Percentiles rank a stretch among this genome's conserved stretches.
phyloP scores from a whole-genome alignment of 2,888 invertebrate species.

The Diaphora mendica region DNA sequence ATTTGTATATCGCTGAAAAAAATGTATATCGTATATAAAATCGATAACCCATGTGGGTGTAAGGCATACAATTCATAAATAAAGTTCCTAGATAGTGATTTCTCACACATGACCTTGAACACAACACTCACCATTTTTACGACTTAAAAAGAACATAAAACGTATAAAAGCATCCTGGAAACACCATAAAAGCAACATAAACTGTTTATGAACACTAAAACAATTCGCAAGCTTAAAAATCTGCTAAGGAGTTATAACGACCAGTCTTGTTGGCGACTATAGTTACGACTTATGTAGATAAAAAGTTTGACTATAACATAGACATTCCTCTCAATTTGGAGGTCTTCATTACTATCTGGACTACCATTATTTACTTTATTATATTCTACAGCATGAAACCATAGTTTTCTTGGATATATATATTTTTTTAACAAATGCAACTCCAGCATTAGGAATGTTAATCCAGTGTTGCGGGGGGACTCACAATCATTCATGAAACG shows the following conservation, averaged over 20 bases:
- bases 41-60: too few relatives aligned
- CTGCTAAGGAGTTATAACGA: conserved; percentile 19
- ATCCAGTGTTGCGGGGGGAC: too few relatives aligned
- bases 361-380: background rate
- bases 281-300: background rate
- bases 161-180: conserved; percentile 9
- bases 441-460: too few relatives aligned
- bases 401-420: background rate
- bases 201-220: conserved; percentile 26
- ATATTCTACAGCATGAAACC: background rate
- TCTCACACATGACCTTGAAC: background rate
- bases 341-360: background rate
- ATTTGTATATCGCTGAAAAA: too few relatives aligned
- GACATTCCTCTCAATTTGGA: background rate
- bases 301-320: background rate
- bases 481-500: too few relatives aligned
- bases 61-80: too few relatives aligned
- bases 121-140: conserved; percentile 4
- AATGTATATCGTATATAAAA: too few relatives aligned
- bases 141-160: conserved; percentile 1
- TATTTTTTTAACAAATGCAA: too few relatives aligned
- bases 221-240: conserved; percentile 13
- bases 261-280: conserved; percentile 2
- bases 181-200: conserved; percentile 17
- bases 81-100: background rate